Percentiles rank a stretch among this genome's conserved stretches.
Evolutionary conservation across 35 echinoderm and acorn worm genomes (phyloP).

Genomic region (Hemicentrotus pulcherrimus): DNA sequence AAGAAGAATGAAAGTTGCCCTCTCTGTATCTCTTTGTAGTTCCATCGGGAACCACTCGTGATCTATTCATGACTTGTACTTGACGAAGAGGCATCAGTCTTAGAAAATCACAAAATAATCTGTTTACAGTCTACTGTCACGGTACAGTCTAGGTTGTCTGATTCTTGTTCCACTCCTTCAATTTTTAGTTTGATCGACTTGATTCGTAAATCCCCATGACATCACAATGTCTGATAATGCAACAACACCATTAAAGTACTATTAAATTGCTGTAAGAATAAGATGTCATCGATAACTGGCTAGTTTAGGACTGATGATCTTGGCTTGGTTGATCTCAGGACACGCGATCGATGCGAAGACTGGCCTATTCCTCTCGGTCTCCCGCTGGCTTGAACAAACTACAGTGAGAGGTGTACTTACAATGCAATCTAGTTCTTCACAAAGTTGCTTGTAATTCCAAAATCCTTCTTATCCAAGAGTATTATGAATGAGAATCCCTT

Average conservation of each 20-base stretch:
- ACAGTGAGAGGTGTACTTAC: background rate
- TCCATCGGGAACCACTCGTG: slow-evolving; percentile 57
- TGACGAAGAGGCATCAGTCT: slow-evolving; percentile 54
- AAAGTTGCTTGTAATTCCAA: background rate
- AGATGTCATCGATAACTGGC: too few species aligned
- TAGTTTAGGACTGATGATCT: too few species aligned
- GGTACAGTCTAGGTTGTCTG: background rate
- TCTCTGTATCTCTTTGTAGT: slow-evolving; percentile 66
- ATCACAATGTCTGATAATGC: too few species aligned
- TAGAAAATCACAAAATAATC: background rate
- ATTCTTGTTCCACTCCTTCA: background rate
- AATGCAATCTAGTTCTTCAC: background rate
- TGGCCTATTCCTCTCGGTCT: background rate
- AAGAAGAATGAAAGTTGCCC: slow-evolving; percentile 66
- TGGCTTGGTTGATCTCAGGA: too few species aligned
- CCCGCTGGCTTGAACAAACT: background rate
- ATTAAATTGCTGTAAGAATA: too few species aligned
- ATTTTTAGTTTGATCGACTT: too few species aligned
- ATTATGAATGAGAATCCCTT: background rate
- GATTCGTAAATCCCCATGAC: too few species aligned
- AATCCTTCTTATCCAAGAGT: background rate
- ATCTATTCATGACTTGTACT: background rate
- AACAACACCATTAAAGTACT: too few species aligned
- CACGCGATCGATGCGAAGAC: background rate
- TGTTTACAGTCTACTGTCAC: background rate